A percentile compares a stretch with the other conserved stretches of the same genome.
phyloP scores from a whole-genome alignment of 2,797 vertebrate genomes.

The Urosaurus nigricauda region DNA sequence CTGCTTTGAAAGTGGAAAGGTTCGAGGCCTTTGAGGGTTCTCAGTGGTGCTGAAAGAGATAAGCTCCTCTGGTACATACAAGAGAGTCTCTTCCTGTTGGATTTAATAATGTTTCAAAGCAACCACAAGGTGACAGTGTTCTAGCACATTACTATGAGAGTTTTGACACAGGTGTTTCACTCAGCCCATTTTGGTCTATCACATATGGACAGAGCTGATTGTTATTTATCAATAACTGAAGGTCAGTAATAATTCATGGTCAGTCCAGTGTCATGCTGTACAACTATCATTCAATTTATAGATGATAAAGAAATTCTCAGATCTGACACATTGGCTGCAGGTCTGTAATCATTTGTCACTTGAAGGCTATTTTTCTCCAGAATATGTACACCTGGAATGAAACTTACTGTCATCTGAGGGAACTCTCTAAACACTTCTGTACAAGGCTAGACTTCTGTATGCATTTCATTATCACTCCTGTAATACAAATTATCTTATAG shows the following conservation, averaged over 20 bases:
- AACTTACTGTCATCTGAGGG: background rate
- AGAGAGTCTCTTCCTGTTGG: conserved; percentile 14
- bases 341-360: background rate
- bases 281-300: conserved; percentile 32
- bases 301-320: conserved; percentile 37
- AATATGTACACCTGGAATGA: background rate
- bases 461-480: background rate
- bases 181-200: background rate
- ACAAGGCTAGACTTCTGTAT: background rate
- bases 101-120: conserved; percentile 64
- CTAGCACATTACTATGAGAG: conserved; percentile 65
- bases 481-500: background rate
- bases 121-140: conserved; percentile 70
- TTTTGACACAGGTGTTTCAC: conserved; percentile 52
- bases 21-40: background rate
- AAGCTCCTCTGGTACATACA: background rate
- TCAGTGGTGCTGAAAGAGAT: background rate
- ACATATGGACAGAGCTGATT: background rate
- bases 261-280: background rate
- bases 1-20: background rate
- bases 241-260: conserved; percentile 40
- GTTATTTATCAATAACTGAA: conserved; percentile 38
- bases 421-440: background rate
- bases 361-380: background rate
- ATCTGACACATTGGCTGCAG: background rate